Evolutionary conservation across 2,888 invertebrate genomes (phyloP), one percentile per base, ranked within the genome.

Genomic region (Cheilosia vulpina): DNA sequence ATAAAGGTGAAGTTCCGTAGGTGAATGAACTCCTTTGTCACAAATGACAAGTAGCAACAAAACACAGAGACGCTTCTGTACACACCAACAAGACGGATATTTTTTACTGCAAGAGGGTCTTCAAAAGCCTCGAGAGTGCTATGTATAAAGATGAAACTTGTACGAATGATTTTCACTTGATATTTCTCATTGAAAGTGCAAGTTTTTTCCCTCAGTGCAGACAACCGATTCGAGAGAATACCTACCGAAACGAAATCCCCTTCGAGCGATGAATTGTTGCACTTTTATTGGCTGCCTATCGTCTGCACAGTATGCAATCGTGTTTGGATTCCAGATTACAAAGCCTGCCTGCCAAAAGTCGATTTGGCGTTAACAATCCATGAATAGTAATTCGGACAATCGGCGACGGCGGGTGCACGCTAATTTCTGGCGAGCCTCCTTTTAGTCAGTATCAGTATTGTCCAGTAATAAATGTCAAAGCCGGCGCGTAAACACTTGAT

Each of bases 351-450:
- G n/a, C 17, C 52, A 52, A 50, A 72, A 68, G 65, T 68, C 78
- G 68, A 73, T 83, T 73, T 62, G 41, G 34, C 34, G 68, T 50
- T 55, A 72, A 77, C 77, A 77, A 77, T 62, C 77, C 77, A 41
- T 65, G 72, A 65, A 31, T 65, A 72, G 76, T 81, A 71, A 73
- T 73, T 24, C 60, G 60, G 13, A 9, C 9, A 9, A 19, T 62
- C 68, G 65, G 38, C 13, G 38, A 38, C 38, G 34, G 19, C 55
- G 57, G 60, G 60, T 41, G 53, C 65, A 69, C 58, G 24, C 24
- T 63, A 38, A 65, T 58, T 63, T 17, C 45, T n/a, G 13, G 19
- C 31, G 17, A 15, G 11, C 11, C 27, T n/a, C 9, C 15, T 13
- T 1, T 21, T 13, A 4, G 38, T 38, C 38, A 38, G n/a, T n/a